Evolutionary conservation across 2,113 vertebrate genomes (phyloP), one percentile per base, ranked within the genome.

Genomic region (Leptocoma aspasia): DNA sequence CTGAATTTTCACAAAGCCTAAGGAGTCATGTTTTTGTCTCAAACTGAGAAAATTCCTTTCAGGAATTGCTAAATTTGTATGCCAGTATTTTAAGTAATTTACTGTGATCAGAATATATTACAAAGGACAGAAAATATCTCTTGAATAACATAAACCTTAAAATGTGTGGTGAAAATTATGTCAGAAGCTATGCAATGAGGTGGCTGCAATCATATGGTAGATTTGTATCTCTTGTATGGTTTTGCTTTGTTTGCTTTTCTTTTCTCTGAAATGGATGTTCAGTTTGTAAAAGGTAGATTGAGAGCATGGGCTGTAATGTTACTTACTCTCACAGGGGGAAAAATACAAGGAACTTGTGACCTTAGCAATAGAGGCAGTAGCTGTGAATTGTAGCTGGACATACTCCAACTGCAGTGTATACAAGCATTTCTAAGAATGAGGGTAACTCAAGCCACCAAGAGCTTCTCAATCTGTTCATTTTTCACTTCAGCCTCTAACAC

Each of bases 401-500:
- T 6, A 41, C 9, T 92, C 93, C 90, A 95, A 73, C 6, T 7
- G 47, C 54, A 75, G 47, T 78, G 77, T 83, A 82, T 63, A 63
- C 37, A 80, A 23, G 54, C 63, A 73, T 88, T 97, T 96, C 90
- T 85, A 88, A 96, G 96, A 95, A 91, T 47, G 75, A 82, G 68
- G 33, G 66, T 91, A 93, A 88, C 69, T 84, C 69, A 52, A 92
- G 77, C 78, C 79, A 91, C 93, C 92, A 91, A 91, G 90, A 82
- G 90, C 84, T 87, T 94, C 90, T 90, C 93, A 95, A 95, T 96
- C 94, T 96, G 94, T 86, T 97, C 45, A 14, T 90, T 95, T 91
- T 87, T 65, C 78, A 54, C 16, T 82, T 94, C 71, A 88, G 72
- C 10, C 39, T 76, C 65, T 49, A 64, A 72, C 39, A 64, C 65